phyloP scores from a whole-genome alignment of 2,113 vertebrate genomes.

The Agapornis roseicollis region DNA sequence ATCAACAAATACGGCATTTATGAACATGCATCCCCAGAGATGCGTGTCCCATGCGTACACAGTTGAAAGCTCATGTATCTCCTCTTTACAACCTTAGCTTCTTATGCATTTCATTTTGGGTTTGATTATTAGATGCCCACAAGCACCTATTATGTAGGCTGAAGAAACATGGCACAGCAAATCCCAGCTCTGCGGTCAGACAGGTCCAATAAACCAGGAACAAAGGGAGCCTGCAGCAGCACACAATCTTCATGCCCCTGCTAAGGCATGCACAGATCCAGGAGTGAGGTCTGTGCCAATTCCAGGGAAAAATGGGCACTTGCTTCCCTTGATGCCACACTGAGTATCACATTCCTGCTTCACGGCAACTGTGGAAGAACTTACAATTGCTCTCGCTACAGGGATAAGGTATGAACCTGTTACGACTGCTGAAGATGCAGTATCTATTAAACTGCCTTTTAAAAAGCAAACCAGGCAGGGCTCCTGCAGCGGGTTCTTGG shows the following conservation, averaged over 20 bases:
- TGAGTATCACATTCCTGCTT: not conserved
- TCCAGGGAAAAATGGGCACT: not conserved
- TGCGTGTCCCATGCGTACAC: fast-evolving
- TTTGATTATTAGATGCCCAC: slow-evolving; percentile 5
- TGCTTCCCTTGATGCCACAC: not conserved
- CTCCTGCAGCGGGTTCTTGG: no score
- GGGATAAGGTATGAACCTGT: no score
- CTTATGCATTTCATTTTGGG: not conserved
- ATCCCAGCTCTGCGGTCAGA: not conserved
- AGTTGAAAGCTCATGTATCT: not conserved
- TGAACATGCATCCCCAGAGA: not conserved
- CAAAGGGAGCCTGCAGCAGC: not conserved
- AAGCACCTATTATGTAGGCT: not conserved
- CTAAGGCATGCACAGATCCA: fast-evolving
- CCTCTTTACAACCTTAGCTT: not conserved
- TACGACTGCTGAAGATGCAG: fast-evolving
- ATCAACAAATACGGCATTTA: not conserved
- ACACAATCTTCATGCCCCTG: fast-evolving
- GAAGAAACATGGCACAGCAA: not conserved
- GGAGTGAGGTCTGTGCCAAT: fast-evolving
- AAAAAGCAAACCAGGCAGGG: not conserved
- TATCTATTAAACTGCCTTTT: fast-evolving
- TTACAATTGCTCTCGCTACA: fast-evolving
- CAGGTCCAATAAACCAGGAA: not conserved
- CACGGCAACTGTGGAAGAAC: not conserved